Percentiles rank a stretch among this genome's conserved stretches.
These are phyloP conservation scores for Drosophila anomalipes DNA, from an alignment of 2,888 invertebrate species.

Conservation along the genomic window DNA sequence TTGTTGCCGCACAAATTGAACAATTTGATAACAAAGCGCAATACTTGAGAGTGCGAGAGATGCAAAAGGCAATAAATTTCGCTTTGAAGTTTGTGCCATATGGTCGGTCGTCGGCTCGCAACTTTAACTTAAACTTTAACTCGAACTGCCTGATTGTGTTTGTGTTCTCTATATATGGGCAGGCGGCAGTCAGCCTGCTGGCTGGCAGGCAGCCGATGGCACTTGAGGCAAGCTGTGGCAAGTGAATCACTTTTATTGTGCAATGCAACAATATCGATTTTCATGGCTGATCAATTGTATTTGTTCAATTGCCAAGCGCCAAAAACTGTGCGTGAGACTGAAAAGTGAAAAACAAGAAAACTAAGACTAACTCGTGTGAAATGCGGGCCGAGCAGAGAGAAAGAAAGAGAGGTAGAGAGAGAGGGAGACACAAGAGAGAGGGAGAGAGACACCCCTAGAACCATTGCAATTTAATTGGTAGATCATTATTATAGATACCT, in stretches of 20 bases:
- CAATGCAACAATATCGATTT: conserved; percentile 44
- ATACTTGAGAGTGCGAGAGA: conserved; percentile 46
- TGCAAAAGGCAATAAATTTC: conserved; percentile 57
- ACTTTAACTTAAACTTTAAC: conserved; percentile 31
- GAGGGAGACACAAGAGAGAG: background rate
- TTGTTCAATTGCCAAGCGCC: conserved; percentile 51
- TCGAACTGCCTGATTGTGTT: conserved; percentile 20
- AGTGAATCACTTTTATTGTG: conserved; percentile 76
- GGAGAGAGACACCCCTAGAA: background rate
- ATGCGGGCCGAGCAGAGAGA: conserved; percentile 37
- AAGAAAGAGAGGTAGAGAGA: background rate
- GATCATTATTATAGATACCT: conserved; percentile 29
- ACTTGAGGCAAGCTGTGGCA: conserved; percentile 44
- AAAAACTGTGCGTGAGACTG: conserved; percentile 24
- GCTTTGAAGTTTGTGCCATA: conserved; percentile 60
- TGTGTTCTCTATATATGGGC: conserved; percentile 39
- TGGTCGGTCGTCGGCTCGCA: conserved; percentile 40
- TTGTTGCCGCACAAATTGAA: conserved; percentile 70
- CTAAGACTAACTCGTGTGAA: conserved; percentile 42
- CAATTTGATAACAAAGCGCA: conserved; percentile 72
- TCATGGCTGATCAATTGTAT: conserved; percentile 56
- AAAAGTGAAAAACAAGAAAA: conserved; percentile 18
- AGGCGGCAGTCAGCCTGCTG: conserved; percentile 5
- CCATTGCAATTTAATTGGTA: conserved; percentile 46
- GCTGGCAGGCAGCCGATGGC: conserved; percentile 26